phyloP scores from a whole-genome alignment of 30 jellyfish, hydroid and myxozoan genomes.

The Clytia hemisphaerica region DNA sequence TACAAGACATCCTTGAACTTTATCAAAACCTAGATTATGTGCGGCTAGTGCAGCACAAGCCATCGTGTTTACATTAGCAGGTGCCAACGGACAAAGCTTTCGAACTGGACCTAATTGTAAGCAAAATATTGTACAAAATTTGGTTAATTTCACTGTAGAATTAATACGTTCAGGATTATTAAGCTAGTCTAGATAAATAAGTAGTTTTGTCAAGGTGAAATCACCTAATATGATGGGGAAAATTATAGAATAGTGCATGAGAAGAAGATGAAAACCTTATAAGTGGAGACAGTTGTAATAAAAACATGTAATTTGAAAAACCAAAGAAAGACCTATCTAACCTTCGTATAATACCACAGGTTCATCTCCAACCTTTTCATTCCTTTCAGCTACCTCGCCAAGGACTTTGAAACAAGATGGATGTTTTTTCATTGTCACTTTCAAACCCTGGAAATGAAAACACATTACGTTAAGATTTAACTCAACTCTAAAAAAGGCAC shows the following conservation, averaged over 20 bases:
- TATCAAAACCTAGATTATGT: conserved; percentile 80
- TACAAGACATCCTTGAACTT: conserved; percentile 75
- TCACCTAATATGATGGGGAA: too few species aligned
- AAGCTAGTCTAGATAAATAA: too few species aligned
- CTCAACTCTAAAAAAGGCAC: too few species aligned
- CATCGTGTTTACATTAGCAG: conserved; percentile 89
- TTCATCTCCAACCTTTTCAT: conserved; percentile 36
- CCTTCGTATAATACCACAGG: conserved; percentile 70
- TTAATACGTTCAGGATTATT: too few species aligned
- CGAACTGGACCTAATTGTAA: conserved; percentile 96
- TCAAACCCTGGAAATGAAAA: conserved; percentile 50
- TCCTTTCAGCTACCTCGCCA: conserved; percentile 68
- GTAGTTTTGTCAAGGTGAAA: too few species aligned
- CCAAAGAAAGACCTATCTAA: too few species aligned
- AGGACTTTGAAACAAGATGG: conserved; percentile 62
- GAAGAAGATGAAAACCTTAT: too few species aligned
- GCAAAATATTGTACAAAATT: too few species aligned
- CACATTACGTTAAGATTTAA: neutral
- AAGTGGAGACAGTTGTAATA: too few species aligned
- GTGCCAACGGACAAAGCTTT: conserved; percentile 86
- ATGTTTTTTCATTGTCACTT: conserved; percentile 82
- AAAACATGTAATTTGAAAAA: too few species aligned
- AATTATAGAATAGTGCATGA: too few species aligned
- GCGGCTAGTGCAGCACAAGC: conserved; percentile 96
- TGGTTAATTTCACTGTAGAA: too few species aligned